Base-by-base conservation (phyloP, 2,113 vertebrate species). In the Proterorhinus semilunaris region DNA sequence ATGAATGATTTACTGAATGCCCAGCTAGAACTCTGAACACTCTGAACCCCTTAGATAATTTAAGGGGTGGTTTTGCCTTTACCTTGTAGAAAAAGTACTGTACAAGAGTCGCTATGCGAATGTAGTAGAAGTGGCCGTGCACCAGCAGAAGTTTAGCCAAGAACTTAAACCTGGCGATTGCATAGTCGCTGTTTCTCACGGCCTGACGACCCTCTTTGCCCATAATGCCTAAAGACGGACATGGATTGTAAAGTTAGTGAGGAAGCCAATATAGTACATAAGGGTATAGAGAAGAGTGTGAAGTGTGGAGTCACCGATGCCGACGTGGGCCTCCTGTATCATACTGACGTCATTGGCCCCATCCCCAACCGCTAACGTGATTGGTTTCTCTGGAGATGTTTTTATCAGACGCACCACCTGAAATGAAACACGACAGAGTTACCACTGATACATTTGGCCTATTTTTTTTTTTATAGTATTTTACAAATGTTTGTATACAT, bases 81-180 rank as follows among this genome's bases (percentile, higher is more conserved):
- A 98, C 97, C 96, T 99, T 99, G 92, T 99, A 99, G 96, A 99
- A 99, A 98, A 99, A 99, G 94, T 98, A 99, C 93, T 99, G 97
- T 94, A 99, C 98, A 93, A 99, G 97, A 52, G 95, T 98, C 78
- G 97, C 94, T 95, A 99, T 96, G 92, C 98, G 95, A 93, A 99
- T 93, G 89, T 99, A 99, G 92, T 99, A 99, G 94, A 97, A 96
- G 92, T 99, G 98, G 74, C 98, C 98, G 74, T 99, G 98, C 90
- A 98, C 98, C 90, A 99, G 93, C 89, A 99, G 94, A 65, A 99
- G 90, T 91, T 98, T 98, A 78, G 96, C 92, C 78, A 99, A 94
- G 90, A 98, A 99, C 90, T 93, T 96, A 91, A 99, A 99, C 85
- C 98, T 94, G 78, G 97, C 96, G 80, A 99, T 95, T 95, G 98